Base-by-base conservation (phyloP, 92 coral and sea anemone species). In the Muricea muricata region DNA sequence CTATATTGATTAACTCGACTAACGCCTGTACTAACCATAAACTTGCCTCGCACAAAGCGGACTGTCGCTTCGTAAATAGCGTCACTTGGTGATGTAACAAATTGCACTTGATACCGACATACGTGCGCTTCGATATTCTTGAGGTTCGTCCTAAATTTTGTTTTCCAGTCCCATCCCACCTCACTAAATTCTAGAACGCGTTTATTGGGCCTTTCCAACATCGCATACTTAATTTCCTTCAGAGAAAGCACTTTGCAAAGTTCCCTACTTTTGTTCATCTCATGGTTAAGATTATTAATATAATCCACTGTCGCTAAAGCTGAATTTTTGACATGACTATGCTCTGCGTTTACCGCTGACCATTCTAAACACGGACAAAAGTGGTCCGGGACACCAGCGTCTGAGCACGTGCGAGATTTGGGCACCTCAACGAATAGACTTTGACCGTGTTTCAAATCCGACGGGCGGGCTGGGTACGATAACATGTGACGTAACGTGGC, bases 401-500 rank as follows among this genome's bases (percentile, higher is more conserved):
- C 79, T 45, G 72, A 68, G 79, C 89, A 85, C 37, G 89, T 85
- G 29, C 84, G 84, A 21, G 87, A 58, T 23, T 52, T 34, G 15
- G 93, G 75, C 31, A 89, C 70, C 63, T 86, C 69, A 30, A 58
- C 55, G 26, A 89, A 81, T 29, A 89, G 39, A 35, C 90, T 86
- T 18, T 72, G 68, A 17, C 93, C 93, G 75, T 73, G 79, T 13
- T 85, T 86, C 42, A 79, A 47, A 37, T 89, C 87, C 32, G 90
- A 73, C 4, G 90, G 90, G 74, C 73, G 63, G 31, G 52, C 73
- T 21, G 93, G 93, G 61, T 73, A 89, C 10, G 68, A 80, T 28
- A 86, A 75, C 46, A 89, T 74, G 61, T 89, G 93, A 86, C 87
- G 73, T 52, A 89, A 89, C 13, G 93, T 89, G 3, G 93, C 93